These are phyloP conservation scores for Metridium senile DNA, from an alignment of 92 coral and sea anemone species.

Conservation along the genomic window DNA sequence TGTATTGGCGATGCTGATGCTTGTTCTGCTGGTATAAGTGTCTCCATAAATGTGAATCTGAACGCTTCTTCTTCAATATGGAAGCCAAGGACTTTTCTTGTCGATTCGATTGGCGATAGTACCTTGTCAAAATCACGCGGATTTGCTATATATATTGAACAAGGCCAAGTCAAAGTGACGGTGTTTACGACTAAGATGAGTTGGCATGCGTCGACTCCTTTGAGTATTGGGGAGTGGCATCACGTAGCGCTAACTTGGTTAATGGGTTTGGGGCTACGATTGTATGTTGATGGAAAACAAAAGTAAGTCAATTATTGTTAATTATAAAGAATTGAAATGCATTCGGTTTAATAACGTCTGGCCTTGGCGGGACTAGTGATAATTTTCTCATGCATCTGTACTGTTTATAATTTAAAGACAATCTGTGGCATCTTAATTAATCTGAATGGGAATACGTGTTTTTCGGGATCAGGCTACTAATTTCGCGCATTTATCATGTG, in stretches of 20 bases:
- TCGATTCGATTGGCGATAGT: conserved; percentile 70
- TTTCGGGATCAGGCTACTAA: too few relatives aligned
- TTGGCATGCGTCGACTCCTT: conserved; percentile 43
- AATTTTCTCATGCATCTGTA: too few relatives aligned
- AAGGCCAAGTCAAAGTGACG: conserved; percentile 47
- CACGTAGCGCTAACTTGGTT: conserved; percentile 83
- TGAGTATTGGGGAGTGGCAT: conserved; percentile 74
- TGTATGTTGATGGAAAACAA: conserved; percentile 65
- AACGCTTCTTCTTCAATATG: conserved; percentile 58
- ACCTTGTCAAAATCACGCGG: conserved; percentile 61
- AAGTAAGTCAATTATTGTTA: conserved; percentile 39
- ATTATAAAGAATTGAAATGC: background rate
- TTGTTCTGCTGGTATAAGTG: conserved; percentile 70
- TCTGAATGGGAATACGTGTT: too few relatives aligned
- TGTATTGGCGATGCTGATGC: conserved; percentile 69
- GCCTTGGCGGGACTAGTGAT: too few relatives aligned
- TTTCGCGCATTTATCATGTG: too few relatives aligned
- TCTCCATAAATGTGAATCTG: conserved; percentile 75
- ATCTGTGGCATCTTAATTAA: too few relatives aligned
- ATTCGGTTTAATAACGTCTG: too few relatives aligned
- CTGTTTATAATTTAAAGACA: too few relatives aligned
- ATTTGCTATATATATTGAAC: conserved; percentile 66
- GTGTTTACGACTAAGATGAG: conserved; percentile 43
- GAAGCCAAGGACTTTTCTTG: conserved; percentile 62
- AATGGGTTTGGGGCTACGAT: conserved; percentile 44